Base-by-base conservation (phyloP, 2,113 vertebrate species). In the Scophthalmus maximus region DNA sequence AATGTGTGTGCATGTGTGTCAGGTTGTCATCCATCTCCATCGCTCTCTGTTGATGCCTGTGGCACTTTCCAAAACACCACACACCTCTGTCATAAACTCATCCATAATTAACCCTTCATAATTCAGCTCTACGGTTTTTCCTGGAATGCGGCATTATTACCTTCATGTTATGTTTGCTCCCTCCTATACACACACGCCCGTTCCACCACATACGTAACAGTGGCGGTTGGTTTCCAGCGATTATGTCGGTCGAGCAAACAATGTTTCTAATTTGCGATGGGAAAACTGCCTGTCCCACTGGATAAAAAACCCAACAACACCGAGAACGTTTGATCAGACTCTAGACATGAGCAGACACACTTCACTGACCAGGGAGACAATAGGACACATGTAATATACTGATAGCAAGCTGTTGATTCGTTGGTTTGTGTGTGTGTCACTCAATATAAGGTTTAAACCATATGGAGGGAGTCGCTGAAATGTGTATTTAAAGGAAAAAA, bases 181-280 rank as follows among this genome's bases (percentile, higher is more conserved):
- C 18, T 5, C 42, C 7, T 17, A 44, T 17, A 44, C 40, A 44
- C 40, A n/a, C 40, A 18, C 36, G 10, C 36, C 5, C 26, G 4
- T 47, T 68, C 49, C 12, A 8, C 17, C 51, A 51, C 23, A 51
- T 25, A 60, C 17, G 8, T 42, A 79, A 73, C 70, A 78, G 50
- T 71, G 78, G 27, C 36, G 53, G 26, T 29, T 20, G n/a, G 34
- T 82, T 87, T 47, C 18, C 30, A 55, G 38, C 20, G 42, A 79
- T 68, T 32, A 69, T 49, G 53, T 20, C 42, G 26, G 29, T 1
- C 63, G 42, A 80, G 26, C 85, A 79, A 85, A 87, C 85, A 82
- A 7, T 68, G n/a, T n/a, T n/a, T n/a, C n/a, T n/a, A 38, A 76
- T 82, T 83, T 81, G 61, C 51, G 64, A 47, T n/a, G 15, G 53